A percentile compares a stretch with the other conserved stretches of the same genome.
Conservation (phyloP, 2,888 invertebrate species). For the Diarsia dahlii region DNA sequence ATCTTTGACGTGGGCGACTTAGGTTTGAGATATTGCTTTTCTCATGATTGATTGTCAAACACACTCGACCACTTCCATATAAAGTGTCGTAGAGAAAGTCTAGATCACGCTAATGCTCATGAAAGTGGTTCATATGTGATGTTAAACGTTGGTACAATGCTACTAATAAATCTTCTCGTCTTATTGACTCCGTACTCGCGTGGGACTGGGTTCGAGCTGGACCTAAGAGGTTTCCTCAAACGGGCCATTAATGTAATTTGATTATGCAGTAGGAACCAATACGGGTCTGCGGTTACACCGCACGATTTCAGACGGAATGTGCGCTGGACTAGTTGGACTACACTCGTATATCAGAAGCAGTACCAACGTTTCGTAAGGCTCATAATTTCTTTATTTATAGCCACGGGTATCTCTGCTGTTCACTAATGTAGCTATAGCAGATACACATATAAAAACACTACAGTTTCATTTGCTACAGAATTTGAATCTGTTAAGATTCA, state of each 20-base stretch:
- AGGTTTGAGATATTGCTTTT: conserved; percentile 36
- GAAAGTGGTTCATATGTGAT: conserved; percentile 46
- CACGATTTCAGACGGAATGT: conserved; percentile 65
- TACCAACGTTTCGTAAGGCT: conserved; percentile 56
- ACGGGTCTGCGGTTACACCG: conserved; percentile 67
- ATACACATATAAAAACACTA: conserved; percentile 26
- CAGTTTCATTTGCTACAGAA: conserved; percentile 14
- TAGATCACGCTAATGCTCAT: conserved; percentile 56
- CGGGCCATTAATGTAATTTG: conserved; percentile 67
- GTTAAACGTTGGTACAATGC: conserved; percentile 32
- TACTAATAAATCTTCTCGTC: conserved; percentile 40
- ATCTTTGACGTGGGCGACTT: conserved; percentile 28
- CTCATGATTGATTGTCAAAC: conserved; percentile 56
- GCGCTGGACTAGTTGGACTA: conserved; percentile 46
- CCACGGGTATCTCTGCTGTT: conserved; percentile 39
- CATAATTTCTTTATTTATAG: conserved; percentile 67
- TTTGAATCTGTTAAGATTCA: too few species aligned
- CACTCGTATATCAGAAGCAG: conserved; percentile 48
- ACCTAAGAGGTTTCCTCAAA: conserved; percentile 59
- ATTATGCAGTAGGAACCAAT: conserved; percentile 67
- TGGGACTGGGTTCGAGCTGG: conserved; percentile 38
- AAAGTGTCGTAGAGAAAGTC: conserved; percentile 56
- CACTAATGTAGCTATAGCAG: conserved; percentile 20
- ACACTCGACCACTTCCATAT: conserved; percentile 41
- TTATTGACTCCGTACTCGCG: conserved; percentile 47